These are phyloP conservation scores for Siderastrea siderea DNA, from an alignment of 92 coral and sea anemone genomes.

Conservation along the genomic window DNA sequence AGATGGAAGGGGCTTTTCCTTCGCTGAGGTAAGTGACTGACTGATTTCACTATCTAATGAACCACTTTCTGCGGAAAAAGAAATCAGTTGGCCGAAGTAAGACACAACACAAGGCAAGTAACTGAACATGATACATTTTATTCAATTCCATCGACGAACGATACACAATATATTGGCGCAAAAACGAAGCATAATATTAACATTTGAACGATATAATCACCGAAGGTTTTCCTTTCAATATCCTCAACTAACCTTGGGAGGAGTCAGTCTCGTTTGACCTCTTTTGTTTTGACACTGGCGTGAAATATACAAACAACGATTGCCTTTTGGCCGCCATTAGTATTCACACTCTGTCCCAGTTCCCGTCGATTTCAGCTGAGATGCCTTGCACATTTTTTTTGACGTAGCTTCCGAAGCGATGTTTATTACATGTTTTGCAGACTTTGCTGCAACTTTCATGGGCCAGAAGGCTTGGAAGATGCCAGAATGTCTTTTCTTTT, in stretches of 20 bases:
- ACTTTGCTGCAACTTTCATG: slow-evolving; percentile 30
- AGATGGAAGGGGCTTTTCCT: slow-evolving; percentile 16
- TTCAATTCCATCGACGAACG: slow-evolving; percentile 25
- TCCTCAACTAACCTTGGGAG: slow-evolving; percentile 36
- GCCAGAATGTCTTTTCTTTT: slow-evolving; percentile 54
- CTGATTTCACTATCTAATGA: slow-evolving; percentile 19
- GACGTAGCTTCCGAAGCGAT: slow-evolving; percentile 17
- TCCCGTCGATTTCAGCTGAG: slow-evolving; percentile 31
- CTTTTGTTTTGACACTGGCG: slow-evolving; percentile 37
- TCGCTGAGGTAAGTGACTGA: slow-evolving; percentile 9
- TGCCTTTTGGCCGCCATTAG: slow-evolving; percentile 28
- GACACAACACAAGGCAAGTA: slow-evolving; percentile 26
- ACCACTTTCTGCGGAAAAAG: slow-evolving; percentile 19
- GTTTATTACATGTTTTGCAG: slow-evolving; percentile 24
- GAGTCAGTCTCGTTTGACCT: slow-evolving; percentile 25
- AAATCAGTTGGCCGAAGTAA: slow-evolving; percentile 17
- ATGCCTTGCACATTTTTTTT: slow-evolving; percentile 29
- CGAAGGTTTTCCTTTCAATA: slow-evolving; percentile 3
- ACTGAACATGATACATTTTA: slow-evolving; percentile 22
- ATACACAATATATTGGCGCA: slow-evolving; percentile 20
- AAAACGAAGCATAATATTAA: slow-evolving; percentile 29
- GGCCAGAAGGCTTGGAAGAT: slow-evolving; percentile 38
- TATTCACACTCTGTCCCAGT: slow-evolving; percentile 35
- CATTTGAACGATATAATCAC: slow-evolving; percentile 13
- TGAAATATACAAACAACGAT: slow-evolving; percentile 29